phyloP scores from a whole-genome alignment of 2,797 vertebrate species.

The Fistularia tabacaria region DNA sequence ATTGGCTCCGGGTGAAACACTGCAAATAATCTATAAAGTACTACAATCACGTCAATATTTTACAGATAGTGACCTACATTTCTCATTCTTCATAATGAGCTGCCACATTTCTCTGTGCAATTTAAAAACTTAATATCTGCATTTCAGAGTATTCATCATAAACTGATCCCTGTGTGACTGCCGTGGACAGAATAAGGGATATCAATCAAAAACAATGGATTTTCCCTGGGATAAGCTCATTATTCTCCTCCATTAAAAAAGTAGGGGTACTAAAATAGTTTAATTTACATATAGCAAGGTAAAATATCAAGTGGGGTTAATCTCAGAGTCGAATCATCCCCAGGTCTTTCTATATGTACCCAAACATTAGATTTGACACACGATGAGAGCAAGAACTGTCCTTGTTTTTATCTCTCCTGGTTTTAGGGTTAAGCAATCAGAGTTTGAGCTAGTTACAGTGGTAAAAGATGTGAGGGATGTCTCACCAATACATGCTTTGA shows the following conservation, averaged over 20 bases:
- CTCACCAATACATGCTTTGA: constrained; percentile 51
- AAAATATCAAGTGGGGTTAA: too few species aligned
- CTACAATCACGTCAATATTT: not conserved
- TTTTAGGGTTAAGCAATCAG: too few species aligned
- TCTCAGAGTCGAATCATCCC: too few species aligned
- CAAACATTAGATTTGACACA: too few species aligned
- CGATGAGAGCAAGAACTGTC: too few species aligned
- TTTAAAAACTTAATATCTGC: constrained; percentile 9
- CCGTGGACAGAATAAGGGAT: constrained; percentile 4
- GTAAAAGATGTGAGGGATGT: constrained; percentile 19
- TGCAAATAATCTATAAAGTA: not conserved
- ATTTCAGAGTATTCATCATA: constrained; percentile 15
- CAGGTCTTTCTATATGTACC: too few species aligned
- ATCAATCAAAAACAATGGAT: constrained; percentile 26
- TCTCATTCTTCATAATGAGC: not conserved
- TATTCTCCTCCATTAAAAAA: not conserved
- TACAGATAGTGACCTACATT: constrained; percentile 2
- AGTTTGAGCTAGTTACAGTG: not conserved
- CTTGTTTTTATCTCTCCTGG: too few species aligned
- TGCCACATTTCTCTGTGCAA: constrained; percentile 5
- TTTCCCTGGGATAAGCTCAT: constrained; percentile 25
- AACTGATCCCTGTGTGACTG: constrained; percentile 12
- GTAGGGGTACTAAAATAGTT: too few species aligned
- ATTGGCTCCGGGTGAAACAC: too few species aligned
- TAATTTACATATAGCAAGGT: too few species aligned